Percentiles rank a stretch among this genome's conserved stretches.
Evolutionary conservation across 2,113 vertebrate species (phyloP).

Genomic region (Rhinopithecus roxellana): DNA sequence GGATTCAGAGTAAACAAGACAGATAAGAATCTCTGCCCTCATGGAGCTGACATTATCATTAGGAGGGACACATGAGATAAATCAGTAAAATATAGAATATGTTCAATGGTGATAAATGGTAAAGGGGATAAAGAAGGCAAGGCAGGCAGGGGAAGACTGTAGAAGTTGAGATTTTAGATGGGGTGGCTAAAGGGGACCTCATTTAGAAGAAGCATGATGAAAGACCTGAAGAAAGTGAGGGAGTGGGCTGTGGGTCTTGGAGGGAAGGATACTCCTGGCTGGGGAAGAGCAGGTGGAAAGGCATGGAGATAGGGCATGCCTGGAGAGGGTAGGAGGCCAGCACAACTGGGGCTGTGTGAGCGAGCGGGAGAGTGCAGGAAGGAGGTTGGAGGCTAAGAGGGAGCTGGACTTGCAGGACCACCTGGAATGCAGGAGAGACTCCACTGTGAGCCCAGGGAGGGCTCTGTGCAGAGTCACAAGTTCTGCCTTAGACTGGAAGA

Average conservation of each 20-base stretch:
- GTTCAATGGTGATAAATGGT: not conserved
- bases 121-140: not conserved
- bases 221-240: not conserved
- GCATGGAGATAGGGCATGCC: rapidly evolving
- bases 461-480: not conserved
- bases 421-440: not conserved
- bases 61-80: not conserved
- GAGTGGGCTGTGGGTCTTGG: no score
- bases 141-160: not conserved
- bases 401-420: not conserved
- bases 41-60: not conserved
- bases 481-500: not conserved
- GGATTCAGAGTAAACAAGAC: not conserved
- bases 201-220: not conserved
- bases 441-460: not conserved
- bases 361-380: rapidly evolving
- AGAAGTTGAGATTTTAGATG: not conserved
- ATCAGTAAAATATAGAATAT: not conserved
- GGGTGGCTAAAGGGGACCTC: not conserved
- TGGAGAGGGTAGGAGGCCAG: not conserved
- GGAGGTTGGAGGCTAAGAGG: not conserved
- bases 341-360: not conserved
- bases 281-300: not conserved
- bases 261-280: not conserved
- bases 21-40: not conserved